Evolutionary conservation across 2,113 vertebrate genomes (phyloP), one percentile per base, ranked within the genome.

Genomic region (Pluvialis apricaria): DNA sequence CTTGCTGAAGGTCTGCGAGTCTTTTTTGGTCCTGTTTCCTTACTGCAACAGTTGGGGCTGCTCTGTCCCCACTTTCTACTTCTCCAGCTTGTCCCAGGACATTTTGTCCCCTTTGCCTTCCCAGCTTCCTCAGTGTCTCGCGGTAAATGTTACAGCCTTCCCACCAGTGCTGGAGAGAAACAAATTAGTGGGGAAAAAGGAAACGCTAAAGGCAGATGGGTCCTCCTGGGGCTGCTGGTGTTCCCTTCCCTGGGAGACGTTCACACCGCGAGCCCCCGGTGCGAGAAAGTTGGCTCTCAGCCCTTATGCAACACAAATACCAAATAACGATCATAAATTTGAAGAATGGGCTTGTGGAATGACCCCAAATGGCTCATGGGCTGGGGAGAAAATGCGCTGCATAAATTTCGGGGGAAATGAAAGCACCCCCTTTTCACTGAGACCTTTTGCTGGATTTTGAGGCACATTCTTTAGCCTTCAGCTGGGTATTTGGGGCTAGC

Each of bases 221-320:
- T 55, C 65, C 22, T 91, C 25, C 72, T 20, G 45, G 42, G 72
- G 69, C 15, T 1, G 3, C 25, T 71, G 55, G 7, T n/a, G 42
- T 19, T 86, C 72, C 64, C 18, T 55, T 71, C 36, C 69, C 8
- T 51, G 51, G 64, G 76, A 83, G 38, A 36, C 0, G 0, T 45
- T 86, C 64, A 68, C 88, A 70, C 68, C 13, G 0, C 8, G 1
- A 86, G 52, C 28, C 38, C 16, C 7, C 4, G 0, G 36, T 70
- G 79, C 0, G 1, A 61, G 64, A 40, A 65, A 15, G 26, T 11
- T n/a, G 47, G 36, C 29, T 58, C 15, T 61, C 10, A 11, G 34
- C 20, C 58, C 60, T 88, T 17, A 2, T 14, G 38, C 24, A 72
- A 73, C 86, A 47, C 47, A 88, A 90, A 88, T 22, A 42, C 60